Percentiles rank a stretch among this genome's conserved stretches.
Evolutionary conservation across 2,113 vertebrate species (phyloP).

Genomic region (human (Homo sapiens)): DNA sequence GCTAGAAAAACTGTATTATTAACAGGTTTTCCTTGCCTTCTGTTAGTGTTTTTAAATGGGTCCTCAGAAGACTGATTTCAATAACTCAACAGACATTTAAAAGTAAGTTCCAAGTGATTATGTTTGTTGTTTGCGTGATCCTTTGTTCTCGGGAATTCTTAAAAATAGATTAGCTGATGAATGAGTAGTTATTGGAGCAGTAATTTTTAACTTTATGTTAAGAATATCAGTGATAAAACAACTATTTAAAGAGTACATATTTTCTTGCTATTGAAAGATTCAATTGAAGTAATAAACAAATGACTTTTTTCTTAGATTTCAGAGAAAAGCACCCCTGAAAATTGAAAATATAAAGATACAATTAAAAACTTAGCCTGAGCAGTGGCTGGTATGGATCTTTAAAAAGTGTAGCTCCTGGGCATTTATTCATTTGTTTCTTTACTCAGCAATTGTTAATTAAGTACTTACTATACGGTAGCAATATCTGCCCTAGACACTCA

Average conservation of each 20-base stretch:
- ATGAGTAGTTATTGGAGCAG: background rate
- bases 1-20: background rate
- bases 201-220: slow-evolving; percentile 24
- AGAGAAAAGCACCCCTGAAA: background rate
- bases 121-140: background rate
- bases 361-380: background rate
- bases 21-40: background rate
- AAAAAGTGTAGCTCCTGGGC: background rate
- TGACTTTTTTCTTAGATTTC: background rate
- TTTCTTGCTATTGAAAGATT: background rate
- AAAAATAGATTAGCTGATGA: background rate
- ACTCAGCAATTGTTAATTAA: background rate
- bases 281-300: background rate
- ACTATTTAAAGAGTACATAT: background rate
- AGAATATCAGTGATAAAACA: background rate
- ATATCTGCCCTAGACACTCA: background rate
- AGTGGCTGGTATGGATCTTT: background rate
- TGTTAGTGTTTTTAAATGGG: background rate
- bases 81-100: background rate
- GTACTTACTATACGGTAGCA: background rate
- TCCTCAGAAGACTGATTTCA: background rate
- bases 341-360: background rate
- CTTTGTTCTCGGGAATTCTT: background rate
- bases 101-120: background rate
- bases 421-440: background rate